Base-by-base conservation (phyloP, 2,888 invertebrate species). In the Hedya salicella region DNA sequence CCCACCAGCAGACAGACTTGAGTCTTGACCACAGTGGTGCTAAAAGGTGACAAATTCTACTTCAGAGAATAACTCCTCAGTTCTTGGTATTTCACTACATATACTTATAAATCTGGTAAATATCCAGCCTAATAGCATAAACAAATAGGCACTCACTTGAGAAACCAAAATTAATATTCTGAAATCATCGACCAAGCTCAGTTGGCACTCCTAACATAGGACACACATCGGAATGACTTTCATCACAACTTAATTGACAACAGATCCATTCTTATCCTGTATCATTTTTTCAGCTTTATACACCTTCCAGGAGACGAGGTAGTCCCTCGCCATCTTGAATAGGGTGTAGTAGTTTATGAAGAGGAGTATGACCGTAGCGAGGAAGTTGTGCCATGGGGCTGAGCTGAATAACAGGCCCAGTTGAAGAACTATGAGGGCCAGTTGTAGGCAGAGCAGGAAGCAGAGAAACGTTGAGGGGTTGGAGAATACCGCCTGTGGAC, bases 311-410 rank as follows among this genome's bases (percentile, higher is more conserved):
- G 97, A 95, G 32, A 98, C 95, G 3, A 98, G 90, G 80, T 96
- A 97, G 86, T 98, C 98, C 48, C 98, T 94, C 32, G 96, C 93
- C 73, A 98, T 93, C 88, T 98, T 97, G 85, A 98, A 99, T 49
- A 99, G 93, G 0, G 97, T 96, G 79, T 97, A 96, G 87, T 98
- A 98, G 87, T 98, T 98, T 70, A 97, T 96, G 80, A 98, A 95
- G 39, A 98, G 94, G 52, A 99, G 92, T 68, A 98, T 93, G 4
- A 97, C 95, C 75, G 98, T 93, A 1, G 98, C 96, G 52, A 98
- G 85, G 68, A 98, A 95, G 82, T 97, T 96, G 89, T 98, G 97
- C 99, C 99, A 99, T 75, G 98, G 96, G 42, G 95, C 94, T 14
- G 96, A 95, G 71, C 96, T 94, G 74, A 97, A 93, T 11, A 99